Conservation (phyloP, 1,140 invertebrate species). For the Hypothenemus hampei region DNA sequence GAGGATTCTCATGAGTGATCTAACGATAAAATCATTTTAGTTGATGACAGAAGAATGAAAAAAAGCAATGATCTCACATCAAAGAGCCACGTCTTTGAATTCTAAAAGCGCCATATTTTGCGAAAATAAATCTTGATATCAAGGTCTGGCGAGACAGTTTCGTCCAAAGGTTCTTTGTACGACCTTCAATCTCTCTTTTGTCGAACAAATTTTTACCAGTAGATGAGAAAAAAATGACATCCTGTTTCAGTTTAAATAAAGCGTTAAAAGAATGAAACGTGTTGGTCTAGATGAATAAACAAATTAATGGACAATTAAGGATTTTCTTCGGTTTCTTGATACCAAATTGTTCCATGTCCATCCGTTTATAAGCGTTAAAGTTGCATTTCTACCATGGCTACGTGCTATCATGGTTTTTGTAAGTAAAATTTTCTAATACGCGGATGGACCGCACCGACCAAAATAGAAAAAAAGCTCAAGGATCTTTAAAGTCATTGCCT, state of each 20-base stretch:
- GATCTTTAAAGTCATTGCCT: too few relatives aligned
- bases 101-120: constrained; percentile 17
- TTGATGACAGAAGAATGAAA: constrained; percentile 13
- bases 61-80: constrained; percentile 17
- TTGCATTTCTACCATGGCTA: background rate
- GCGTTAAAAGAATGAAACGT: constrained; percentile 18
- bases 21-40: constrained; percentile 10
- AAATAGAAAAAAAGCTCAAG: too few relatives aligned
- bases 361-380: constrained; percentile 6
- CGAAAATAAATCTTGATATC: constrained; percentile 15
- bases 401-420: too few relatives aligned
- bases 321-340: constrained; percentile 17
- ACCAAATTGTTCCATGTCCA: constrained; percentile 7
- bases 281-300: constrained; percentile 16
- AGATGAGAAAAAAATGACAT: constrained; percentile 17
- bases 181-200: constrained; percentile 8
- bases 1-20: background rate
- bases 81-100: constrained; percentile 1
- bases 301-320: constrained; percentile 17
- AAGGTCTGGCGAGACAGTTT: constrained; percentile 20
- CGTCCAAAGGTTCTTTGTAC: constrained; percentile 7
- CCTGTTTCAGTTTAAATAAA: constrained; percentile 25
- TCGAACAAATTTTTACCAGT: constrained; percentile 1
- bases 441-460: too few relatives aligned
- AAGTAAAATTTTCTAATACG: too few relatives aligned